Evolutionary conservation across 2,797 vertebrate genomes (phyloP), one percentile per base, ranked within the genome.

Genomic region (Synanceia verrucosa): DNA sequence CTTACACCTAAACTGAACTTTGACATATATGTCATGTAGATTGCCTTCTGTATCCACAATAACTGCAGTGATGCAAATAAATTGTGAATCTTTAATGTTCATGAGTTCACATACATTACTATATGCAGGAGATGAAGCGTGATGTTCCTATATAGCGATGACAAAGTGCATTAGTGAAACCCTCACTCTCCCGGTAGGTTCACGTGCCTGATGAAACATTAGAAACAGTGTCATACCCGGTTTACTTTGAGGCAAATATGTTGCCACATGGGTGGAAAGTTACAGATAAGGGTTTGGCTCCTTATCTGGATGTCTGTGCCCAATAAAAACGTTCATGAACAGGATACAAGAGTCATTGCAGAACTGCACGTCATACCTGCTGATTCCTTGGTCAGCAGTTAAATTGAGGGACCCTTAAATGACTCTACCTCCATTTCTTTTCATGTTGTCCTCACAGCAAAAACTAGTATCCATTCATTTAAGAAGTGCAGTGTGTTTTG

Each of bases 211-310:
- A 83, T 82, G 73, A 91, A 91, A 85, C 82, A 90, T 91, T 88
- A 87, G 85, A 81, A 81, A 85, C 72, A 81, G 72, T 86, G 86
- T 91, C 90, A 88, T 56, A 86, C 48, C 76, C 78, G 76, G 82
- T 91, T 91, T 85, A 74, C 58, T 57, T 43, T 70, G 78, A 86
- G 66, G 69, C 44, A 23, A 75, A 80, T 67, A 71, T 66, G 71
- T 19, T 19, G 56, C 60, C 14, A 70, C 63, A 46, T 61, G 73
- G 50, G 65, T 26, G 21, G 55, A 65, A 60, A 70, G 61, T 81
- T 69, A 59, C 56, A 58, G 26, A 48, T 16, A 43, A n/a, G 23
- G 18, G 29, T 41, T 65, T 43, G 21, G 31, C 60, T n/a, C 23
- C 44, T 47, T 29, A 51, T 53, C 50, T 71, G 52, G 41, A 55